A percentile compares a stretch with the other conserved stretches of the same genome.
phyloP scores from a whole-genome alignment of 2,113 vertebrate species.

The Garra rufa region DNA sequence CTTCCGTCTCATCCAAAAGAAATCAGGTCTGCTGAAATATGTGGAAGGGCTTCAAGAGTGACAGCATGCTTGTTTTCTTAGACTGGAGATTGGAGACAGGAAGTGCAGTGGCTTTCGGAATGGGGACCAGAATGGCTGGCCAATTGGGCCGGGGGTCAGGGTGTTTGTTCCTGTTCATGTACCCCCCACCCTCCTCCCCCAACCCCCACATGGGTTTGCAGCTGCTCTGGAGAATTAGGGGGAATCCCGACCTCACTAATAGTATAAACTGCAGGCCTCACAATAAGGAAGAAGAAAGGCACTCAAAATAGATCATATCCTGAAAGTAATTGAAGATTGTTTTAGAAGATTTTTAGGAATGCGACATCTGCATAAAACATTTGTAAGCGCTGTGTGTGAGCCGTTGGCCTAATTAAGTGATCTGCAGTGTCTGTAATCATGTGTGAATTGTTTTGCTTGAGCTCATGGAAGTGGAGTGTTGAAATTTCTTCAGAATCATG shows the following conservation, averaged over 20 bases:
- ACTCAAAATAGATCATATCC: slow-evolving; percentile 40
- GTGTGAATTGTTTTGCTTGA: background rate
- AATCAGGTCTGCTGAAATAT: background rate
- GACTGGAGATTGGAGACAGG: slow-evolving; percentile 39
- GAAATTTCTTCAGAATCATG: background rate
- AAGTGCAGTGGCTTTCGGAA: slow-evolving; percentile 44
- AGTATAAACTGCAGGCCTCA: slow-evolving; percentile 5
- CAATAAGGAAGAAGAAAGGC: background rate
- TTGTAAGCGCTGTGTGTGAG: background rate
- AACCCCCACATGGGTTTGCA: slow-evolving; percentile 19
- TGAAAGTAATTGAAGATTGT: slow-evolving; percentile 22
- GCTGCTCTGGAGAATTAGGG: slow-evolving; percentile 38
- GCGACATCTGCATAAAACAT: slow-evolving; percentile 1
- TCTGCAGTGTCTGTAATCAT: background rate
- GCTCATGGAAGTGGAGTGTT: background rate
- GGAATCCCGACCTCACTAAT: slow-evolving; percentile 47
- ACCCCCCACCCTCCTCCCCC: background rate
- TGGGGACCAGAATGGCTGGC: slow-evolving; percentile 35
- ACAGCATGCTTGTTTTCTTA: slow-evolving; percentile 41
- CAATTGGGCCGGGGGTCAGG: slow-evolving; percentile 42
- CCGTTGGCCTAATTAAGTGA: background rate
- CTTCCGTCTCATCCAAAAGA: background rate
- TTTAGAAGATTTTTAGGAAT: background rate
- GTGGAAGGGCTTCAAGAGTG: slow-evolving; percentile 9
- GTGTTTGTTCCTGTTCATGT: slow-evolving; percentile 40